Conservation (phyloP, 2,113 vertebrate genomes). For the Sebastes schlegelii region DNA sequence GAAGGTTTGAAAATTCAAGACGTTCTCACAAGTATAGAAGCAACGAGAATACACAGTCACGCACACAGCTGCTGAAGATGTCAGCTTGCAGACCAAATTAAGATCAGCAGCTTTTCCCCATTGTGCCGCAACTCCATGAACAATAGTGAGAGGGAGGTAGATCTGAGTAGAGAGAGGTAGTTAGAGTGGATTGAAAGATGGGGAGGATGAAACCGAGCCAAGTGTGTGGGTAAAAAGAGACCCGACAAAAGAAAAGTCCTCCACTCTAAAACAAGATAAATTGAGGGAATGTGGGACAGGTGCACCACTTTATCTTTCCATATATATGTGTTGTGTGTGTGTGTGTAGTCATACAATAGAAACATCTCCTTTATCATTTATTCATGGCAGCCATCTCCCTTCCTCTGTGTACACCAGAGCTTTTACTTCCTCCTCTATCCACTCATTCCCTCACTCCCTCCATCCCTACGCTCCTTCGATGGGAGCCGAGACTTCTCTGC, state of each 20-base stretch:
- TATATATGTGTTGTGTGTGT: conserved; percentile 33
- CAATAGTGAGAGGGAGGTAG: conserved; percentile 39
- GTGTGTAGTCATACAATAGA: neutral
- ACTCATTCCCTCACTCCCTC: conserved; percentile 25
- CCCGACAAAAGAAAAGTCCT: neutral
- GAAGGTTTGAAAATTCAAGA: neutral
- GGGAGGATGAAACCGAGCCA: conserved; percentile 10
- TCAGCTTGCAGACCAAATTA: conserved; percentile 61
- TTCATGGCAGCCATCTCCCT: conserved; percentile 57
- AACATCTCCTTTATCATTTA: conserved; percentile 62
- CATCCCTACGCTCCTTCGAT: conserved; percentile 13
- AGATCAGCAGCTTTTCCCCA: conserved; percentile 49
- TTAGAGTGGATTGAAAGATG: conserved; percentile 9
- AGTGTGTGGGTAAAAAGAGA: conserved; percentile 29
- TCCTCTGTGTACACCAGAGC: conserved; percentile 34
- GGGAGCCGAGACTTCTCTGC: conserved; percentile 17
- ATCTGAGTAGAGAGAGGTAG: conserved; percentile 13
- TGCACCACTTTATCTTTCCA: conserved; percentile 29
- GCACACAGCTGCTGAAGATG: conserved; percentile 12
- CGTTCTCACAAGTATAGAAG: neutral
- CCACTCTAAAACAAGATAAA: conserved; percentile 25
- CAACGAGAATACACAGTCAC: conserved; percentile 1
- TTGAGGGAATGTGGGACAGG: conserved; percentile 41
- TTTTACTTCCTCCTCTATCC: conserved; percentile 46
- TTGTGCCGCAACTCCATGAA: conserved; percentile 55